Conservation (phyloP, 2,888 invertebrate species). For the Ligdia adustata region DNA sequence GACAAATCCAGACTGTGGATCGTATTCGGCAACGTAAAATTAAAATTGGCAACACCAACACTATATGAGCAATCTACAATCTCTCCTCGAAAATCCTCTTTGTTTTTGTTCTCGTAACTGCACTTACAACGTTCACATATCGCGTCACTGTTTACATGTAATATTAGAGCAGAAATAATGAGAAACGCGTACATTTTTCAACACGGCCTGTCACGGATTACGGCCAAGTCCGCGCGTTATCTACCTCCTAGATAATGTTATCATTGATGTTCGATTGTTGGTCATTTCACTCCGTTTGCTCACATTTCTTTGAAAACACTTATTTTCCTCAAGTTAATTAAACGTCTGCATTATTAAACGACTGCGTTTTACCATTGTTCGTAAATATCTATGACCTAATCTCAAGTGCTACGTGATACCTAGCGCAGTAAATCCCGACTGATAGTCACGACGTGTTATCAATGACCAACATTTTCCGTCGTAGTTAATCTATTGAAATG, state of each 20-base stretch:
- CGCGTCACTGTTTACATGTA: slow-evolving; percentile 45
- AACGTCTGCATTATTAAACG: no score
- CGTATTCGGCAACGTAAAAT: slow-evolving; percentile 52
- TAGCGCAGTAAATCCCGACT: slow-evolving; percentile 6
- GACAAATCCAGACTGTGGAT: slow-evolving; percentile 65
- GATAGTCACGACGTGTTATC: slow-evolving; percentile 10
- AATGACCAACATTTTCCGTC: slow-evolving; percentile 1
- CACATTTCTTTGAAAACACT: slow-evolving; percentile 7
- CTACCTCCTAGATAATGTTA: slow-evolving; percentile 55
- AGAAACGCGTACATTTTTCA: slow-evolving; percentile 45
- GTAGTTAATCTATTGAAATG: slow-evolving; percentile 5
- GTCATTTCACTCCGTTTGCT: slow-evolving; percentile 55
- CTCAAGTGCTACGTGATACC: slow-evolving; percentile 6
- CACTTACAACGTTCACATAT: slow-evolving; percentile 65
- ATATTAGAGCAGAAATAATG: slow-evolving; percentile 40
- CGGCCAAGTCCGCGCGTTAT: slow-evolving; percentile 48
- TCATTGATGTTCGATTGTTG: slow-evolving; percentile 63
- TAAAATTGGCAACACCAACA: slow-evolving; percentile 38
- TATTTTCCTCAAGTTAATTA: no score
- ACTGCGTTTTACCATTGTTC: slow-evolving; percentile 4
- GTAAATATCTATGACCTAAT: slow-evolving; percentile 24
- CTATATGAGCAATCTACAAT: slow-evolving; percentile 61
- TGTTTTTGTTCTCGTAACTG: slow-evolving; percentile 41
- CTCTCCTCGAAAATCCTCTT: slow-evolving; percentile 55
- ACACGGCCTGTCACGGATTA: slow-evolving; percentile 24